Evolutionary conservation across 1,140 invertebrate species (phyloP).

Genomic region (Leptinotarsa lineolata): DNA sequence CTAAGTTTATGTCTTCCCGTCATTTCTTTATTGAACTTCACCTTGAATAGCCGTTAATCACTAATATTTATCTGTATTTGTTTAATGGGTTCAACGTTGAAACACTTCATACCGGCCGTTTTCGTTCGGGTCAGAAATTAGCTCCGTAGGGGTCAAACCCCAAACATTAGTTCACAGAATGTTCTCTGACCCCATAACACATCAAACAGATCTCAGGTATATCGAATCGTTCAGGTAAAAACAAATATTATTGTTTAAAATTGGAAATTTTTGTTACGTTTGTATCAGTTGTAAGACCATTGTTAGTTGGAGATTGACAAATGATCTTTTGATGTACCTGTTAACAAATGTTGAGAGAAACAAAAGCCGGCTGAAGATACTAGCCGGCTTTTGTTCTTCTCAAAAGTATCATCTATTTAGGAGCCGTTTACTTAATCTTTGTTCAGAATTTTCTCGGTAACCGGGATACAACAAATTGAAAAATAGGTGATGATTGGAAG

Average conservation of each 20-base stretch:
- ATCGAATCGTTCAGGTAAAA: neutral
- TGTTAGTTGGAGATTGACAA: neutral
- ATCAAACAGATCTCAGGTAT: conserved; percentile 17
- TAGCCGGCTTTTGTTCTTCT: too few species aligned
- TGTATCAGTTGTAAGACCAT: neutral
- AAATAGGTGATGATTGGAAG: too few species aligned
- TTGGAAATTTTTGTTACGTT: neutral
- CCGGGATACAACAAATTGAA: too few species aligned
- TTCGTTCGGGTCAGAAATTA: neutral
- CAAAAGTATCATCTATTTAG: too few species aligned
- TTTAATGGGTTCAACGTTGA: neutral
- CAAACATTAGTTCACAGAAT: neutral
- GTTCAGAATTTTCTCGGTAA: too few species aligned
- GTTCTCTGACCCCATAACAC: conserved; percentile 17
- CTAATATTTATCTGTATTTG: too few species aligned
- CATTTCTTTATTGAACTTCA: too few species aligned
- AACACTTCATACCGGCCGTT: neutral
- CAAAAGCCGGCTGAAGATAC: too few species aligned
- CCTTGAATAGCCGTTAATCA: too few species aligned
- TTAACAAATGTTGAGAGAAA: too few species aligned
- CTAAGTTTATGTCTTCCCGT: too few species aligned
- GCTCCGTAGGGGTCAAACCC: neutral
- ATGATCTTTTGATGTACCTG: neutral
- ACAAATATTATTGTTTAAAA: neutral
- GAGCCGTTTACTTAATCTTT: too few species aligned